Base-by-base conservation (phyloP, 1,140 invertebrate species). In the Pectinophora gossypiella region DNA sequence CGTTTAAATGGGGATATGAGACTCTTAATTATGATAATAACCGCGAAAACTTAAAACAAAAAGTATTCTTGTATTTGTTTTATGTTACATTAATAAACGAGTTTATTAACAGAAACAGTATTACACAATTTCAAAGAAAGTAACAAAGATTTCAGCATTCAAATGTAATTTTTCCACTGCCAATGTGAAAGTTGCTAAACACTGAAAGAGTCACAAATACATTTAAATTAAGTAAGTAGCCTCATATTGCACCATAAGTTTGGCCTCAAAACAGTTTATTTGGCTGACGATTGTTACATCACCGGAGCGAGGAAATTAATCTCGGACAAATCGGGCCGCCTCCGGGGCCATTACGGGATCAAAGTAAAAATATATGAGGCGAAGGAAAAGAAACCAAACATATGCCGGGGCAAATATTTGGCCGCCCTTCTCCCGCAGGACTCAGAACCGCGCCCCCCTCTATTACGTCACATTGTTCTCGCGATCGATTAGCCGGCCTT, bases 321-420 rank as follows among this genome's bases (percentile, higher is more conserved):
- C 69, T 74, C 68, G 69, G 67, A 66, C 70, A 76, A 84, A 79
- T 78, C 66, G 69, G 52, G 60, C 65, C 62, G 63, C 76, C 82
- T 68, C 59, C 47, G 73, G 74, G 64, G 66, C 69, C 59, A 76
- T 82, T 82, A 76, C 68, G 62, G 63, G 68, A 76, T 76, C 68
- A 75, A 73, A 84, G 78, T 73, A 74, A 82, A 84, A 86, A 86
- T 82, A 83, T 82, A 84, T 83, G 79, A 83, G 70, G 70, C 72
- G 69, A 73, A 76, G 75, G 68, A 80, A 86, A 86, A 77, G 83
- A 86, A 86, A 83, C 73, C 77, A 85, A 85, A 79, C 81, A 83
- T 82, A 81, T 82, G 72, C 77, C 67, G 64, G 56, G 50, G 70
- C 76, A 83, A 86, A 84, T 81, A 80, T 86, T 84, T 81, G 72